Base-by-base conservation (phyloP, 2,113 vertebrate genomes). In the Callipepla californica region DNA sequence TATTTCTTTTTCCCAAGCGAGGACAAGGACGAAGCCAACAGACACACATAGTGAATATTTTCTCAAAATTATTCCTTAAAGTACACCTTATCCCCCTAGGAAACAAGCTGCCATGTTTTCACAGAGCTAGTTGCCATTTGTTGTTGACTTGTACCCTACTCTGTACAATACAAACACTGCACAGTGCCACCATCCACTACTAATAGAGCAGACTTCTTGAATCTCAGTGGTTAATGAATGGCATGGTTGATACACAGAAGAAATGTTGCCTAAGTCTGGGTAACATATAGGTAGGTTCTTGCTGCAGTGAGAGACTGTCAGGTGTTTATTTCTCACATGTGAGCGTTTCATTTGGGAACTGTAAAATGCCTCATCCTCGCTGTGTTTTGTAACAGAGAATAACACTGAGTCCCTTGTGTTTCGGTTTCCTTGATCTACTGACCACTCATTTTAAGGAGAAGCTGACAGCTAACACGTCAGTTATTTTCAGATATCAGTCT, bases 401-500 rank as follows among this genome's bases (percentile, higher is more conserved):
- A 94, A 96, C 83, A 90, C 3, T 84, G 66, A 95, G 77, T 77
- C 94, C 89, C 86, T 62, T 90, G 92, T 92, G 92, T 72, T 90
- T 93, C 62, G 40, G 66, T 57, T 88, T 44, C 66, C 89, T 96
- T 94, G 83, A 95, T 96, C 80, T 86, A 88, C 26, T 88, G 90
- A 94, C 91, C 85, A 92, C 82, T 93, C 87, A 75, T 92, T 94
- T 88, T 88, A 96, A 96, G 95, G 80, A 88, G 76, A 93, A 82
- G 80, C 73, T 96, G 95, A 92, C 94, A 94, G 81, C 51, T 91
- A 92, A 87, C 91, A 94, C 69, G 91, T 96, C 94, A 90, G 82
- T 96, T 95, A 96, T 94, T 95, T 95, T 94, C 93, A 96, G 82
- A 76, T 91, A 96, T 95, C 94, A 90, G 87, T 95, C 85, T 94